These are phyloP conservation scores for Drosophila ananassae DNA, from an alignment of 1,140 invertebrate genomes.

Conservation along the genomic window DNA sequence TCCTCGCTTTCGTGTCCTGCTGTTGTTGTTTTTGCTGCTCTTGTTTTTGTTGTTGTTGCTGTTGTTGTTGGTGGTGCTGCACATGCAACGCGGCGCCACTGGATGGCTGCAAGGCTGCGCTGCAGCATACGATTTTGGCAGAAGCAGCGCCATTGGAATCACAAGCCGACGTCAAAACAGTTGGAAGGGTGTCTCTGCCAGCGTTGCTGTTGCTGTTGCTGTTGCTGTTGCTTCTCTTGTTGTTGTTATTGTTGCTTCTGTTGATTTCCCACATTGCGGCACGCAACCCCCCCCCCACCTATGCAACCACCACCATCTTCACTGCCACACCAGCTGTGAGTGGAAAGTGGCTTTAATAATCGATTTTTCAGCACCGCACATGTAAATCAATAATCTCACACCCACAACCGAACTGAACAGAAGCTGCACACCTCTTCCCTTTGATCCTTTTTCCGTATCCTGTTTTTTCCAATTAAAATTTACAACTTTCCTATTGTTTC, in stretches of 20 bases:
- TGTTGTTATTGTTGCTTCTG: conserved; percentile 30
- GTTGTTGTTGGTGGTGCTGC: conserved; percentile 58
- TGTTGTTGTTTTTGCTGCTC: conserved; percentile 44
- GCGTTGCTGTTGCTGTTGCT: conserved; percentile 39
- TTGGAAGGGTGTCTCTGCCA: conserved; percentile 78
- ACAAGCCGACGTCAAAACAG: conserved; percentile 69
- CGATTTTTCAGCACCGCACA: conserved; percentile 74
- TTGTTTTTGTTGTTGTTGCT: conserved; percentile 33
- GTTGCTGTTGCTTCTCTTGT: conserved; percentile 30
- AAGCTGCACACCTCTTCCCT: conserved; percentile 12
- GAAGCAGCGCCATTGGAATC: conserved; percentile 68
- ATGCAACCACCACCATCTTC: conserved; percentile 30
- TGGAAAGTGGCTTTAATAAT: conserved; percentile 74
- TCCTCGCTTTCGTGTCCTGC: conserved; percentile 57
- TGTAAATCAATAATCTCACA: conserved; percentile 48
- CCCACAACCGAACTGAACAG: neutral
- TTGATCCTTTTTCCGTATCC: neutral
- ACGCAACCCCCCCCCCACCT: conserved; percentile 65
- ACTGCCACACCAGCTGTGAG: conserved; percentile 60
- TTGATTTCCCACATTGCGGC: conserved; percentile 72
- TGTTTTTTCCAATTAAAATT: neutral
- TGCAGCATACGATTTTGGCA: conserved; percentile 37
- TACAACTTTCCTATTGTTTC: neutral
- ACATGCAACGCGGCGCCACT: conserved; percentile 69
- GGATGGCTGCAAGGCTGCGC: conserved; percentile 73